Evolutionary conservation across 2,888 invertebrate genomes (phyloP), one percentile per base, ranked within the genome.

Genomic region (Ormyrus nitidulus): DNA sequence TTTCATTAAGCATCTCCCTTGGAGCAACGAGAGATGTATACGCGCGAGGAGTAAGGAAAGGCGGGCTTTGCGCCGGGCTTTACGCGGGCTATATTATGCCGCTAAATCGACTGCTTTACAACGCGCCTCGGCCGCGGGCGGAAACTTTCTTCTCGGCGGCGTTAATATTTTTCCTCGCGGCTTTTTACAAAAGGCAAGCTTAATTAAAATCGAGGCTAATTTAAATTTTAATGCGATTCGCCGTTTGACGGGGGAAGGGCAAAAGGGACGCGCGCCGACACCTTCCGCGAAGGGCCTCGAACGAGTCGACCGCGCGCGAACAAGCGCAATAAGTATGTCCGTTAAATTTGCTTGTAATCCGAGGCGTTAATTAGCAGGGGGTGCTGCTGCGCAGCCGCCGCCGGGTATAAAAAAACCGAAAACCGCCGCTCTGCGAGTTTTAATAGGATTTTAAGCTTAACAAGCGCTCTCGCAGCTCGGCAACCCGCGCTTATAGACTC

Each of bases 71-170:
- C 34, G 7, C 9, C 8, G 9, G 53, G 8, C 7, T 6, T 34
- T 44, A 34, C 46, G 51, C 13, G 51, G 58, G 54, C 8, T 58
- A 34, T 66, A 74, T 49, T 10, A 56, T n/a, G 8, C 11, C 44
- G 54, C 44, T 77, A 34, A 69, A 70, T 64, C 64, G 77, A 77
- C 64, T 58, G 58, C 44, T 77, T 70, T 77, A 70, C 64, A 58
- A 58, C n/a, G 13, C 19, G 13, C 19, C 11, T 64, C 7, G 0
- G 0, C 10, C 11, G 3, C 11, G 2, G 8, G 8, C 48, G 34
- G 44, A 44, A 19, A 8, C 6, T 49, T 8, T 1, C 59, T 59
- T 71, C 49, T 13, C 48, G 44, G 44, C 19, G 58, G 3, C 34
- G 7, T 10, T 56, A 58, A 48, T 70, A 70, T 34, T 72, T 75